Percentiles rank a stretch among this genome's conserved stretches.
Evolutionary conservation across 2,113 vertebrate genomes (phyloP).

Genomic region (Tetrax tetrax): DNA sequence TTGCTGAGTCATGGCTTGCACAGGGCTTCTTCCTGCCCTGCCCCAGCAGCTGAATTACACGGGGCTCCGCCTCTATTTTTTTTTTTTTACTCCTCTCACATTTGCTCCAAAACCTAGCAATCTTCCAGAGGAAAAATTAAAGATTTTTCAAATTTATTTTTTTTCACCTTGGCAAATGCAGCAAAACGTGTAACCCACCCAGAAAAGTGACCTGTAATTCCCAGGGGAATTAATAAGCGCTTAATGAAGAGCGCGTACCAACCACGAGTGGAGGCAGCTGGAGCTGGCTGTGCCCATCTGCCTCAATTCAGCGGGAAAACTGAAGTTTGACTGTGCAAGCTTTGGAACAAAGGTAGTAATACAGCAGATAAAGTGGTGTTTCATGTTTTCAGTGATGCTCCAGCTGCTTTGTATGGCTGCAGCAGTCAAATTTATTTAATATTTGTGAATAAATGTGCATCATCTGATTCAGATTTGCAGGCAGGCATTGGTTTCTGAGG

Average conservation of each 20-base stretch:
- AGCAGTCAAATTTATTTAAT: not conserved
- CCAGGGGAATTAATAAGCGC: not conserved
- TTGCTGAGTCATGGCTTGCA: not conserved
- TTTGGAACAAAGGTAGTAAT: not conserved
- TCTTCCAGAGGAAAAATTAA: no score
- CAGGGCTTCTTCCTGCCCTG: not conserved
- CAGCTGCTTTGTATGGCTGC: not conserved
- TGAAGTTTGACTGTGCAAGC: no score
- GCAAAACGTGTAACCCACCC: not conserved
- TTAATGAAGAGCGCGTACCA: accelerated
- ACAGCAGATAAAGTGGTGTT: not conserved
- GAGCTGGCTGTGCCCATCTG: not conserved
- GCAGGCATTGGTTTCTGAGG: not conserved
- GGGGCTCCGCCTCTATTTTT: not conserved
- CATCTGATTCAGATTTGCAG: not conserved
- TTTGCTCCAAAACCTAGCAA: not conserved
- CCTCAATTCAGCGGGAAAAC: not conserved
- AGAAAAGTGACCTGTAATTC: not conserved
- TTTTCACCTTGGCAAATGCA: not conserved
- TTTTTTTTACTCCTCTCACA: not conserved
- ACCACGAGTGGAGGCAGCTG: accelerated
- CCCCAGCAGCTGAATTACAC: not conserved
- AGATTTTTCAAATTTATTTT: no score
- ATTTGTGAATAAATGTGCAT: not conserved
- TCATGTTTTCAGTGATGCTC: not conserved